These are phyloP conservation scores for Thaumatotibia leucotreta DNA, from an alignment of 1,140 invertebrate genomes.

Conservation along the genomic window DNA sequence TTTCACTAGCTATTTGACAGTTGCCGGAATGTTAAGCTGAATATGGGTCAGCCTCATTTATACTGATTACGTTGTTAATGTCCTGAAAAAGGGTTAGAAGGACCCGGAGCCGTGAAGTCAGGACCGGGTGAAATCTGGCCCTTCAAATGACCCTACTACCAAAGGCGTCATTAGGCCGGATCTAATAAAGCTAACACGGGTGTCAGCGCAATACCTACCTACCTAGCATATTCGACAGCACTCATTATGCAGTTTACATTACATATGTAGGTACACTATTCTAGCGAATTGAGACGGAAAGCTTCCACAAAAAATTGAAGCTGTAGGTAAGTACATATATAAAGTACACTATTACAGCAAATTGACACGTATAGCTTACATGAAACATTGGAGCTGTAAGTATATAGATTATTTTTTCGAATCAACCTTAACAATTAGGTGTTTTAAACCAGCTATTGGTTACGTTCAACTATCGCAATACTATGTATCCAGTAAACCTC, in stretches of 20 bases:
- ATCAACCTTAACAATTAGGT: no score
- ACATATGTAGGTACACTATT: no score
- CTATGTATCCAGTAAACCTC: no score
- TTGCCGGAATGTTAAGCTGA: neutral
- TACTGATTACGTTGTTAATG: neutral
- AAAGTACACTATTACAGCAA: no score
- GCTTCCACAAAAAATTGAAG: no score
- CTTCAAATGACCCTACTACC: neutral
- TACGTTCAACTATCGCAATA: no score
- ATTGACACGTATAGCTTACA: no score
- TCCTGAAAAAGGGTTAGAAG: neutral
- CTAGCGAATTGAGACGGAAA: no score
- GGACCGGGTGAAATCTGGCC: neutral
- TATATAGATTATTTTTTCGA: no score
- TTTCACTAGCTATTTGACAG: neutral
- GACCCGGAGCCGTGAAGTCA: neutral
- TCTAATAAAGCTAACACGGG: slow-evolving; percentile 1
- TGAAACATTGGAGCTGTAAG: no score
- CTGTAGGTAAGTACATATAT: no score
- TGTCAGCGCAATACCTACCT: neutral
- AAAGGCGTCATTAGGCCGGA: neutral
- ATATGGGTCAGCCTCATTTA: neutral
- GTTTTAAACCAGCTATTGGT: no score
- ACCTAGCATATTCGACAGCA: neutral
- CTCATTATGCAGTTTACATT: neutral